Percentiles rank a stretch among this genome's conserved stretches.
Conservation (phyloP, 2,797 vertebrate species). For the Typhlichthys subterraneus region DNA sequence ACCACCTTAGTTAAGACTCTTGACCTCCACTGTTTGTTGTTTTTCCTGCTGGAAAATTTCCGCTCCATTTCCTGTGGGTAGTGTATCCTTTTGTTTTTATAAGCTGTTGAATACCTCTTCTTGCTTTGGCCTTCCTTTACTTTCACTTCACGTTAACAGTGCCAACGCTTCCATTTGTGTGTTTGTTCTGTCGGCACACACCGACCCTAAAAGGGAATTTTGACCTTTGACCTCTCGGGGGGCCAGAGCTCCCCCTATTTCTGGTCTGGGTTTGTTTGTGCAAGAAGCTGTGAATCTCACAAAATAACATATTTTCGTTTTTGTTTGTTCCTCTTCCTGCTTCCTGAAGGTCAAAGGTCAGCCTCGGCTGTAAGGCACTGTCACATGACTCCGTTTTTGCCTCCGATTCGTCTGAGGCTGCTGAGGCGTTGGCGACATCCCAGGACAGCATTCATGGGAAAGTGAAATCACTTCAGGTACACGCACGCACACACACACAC, state of each 20-base stretch:
- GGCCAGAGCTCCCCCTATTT: too few species aligned
- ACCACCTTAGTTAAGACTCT: slow-evolving; percentile 17
- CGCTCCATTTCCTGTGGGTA: slow-evolving; percentile 43
- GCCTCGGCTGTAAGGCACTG: slow-evolving; percentile 84
- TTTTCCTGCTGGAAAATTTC: slow-evolving; percentile 17
- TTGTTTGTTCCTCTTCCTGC: slow-evolving; percentile 38
- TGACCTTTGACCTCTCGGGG: too few species aligned
- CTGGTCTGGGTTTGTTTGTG: too few species aligned
- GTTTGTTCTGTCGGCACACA: background rate
- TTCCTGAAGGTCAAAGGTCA: slow-evolving; percentile 79
- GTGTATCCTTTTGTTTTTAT: slow-evolving; percentile 42
- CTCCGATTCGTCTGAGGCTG: slow-evolving; percentile 74
- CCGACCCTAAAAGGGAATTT: too few species aligned
- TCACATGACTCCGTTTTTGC: slow-evolving; percentile 91
- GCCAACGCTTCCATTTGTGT: slow-evolving; percentile 7
- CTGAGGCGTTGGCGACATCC: slow-evolving; percentile 63
- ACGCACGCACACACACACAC: background rate
- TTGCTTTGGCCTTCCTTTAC: slow-evolving; percentile 28
- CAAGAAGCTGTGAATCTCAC: background rate
- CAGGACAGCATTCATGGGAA: slow-evolving; percentile 82
- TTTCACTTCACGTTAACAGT: slow-evolving; percentile 22
- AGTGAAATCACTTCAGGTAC: slow-evolving; percentile 87
- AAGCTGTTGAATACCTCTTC: slow-evolving; percentile 39
- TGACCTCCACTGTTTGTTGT: slow-evolving; percentile 55
- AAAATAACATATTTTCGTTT: slow-evolving; percentile 14